Conservation (phyloP, 1,140 invertebrate species). For the Drosophila persimilis region DNA sequence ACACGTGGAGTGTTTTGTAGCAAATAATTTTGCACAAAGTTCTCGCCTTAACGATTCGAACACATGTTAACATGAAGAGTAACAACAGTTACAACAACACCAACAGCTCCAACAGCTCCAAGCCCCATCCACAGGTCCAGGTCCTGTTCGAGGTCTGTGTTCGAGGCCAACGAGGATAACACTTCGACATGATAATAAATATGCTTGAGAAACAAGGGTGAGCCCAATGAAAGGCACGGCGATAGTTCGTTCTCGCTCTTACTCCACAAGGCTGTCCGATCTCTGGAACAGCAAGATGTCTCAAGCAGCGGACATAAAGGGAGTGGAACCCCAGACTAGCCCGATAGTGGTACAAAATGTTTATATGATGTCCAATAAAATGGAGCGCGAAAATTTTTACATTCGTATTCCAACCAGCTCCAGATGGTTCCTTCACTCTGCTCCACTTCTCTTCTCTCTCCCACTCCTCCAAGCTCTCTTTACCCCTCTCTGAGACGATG, state of each 20-base stretch:
- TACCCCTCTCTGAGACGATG: conserved; percentile 1
- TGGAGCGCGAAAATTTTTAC: conserved; percentile 55
- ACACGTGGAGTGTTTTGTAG: conserved; percentile 78
- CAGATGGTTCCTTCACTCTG: conserved; percentile 3
- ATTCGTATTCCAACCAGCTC: conserved; percentile 61
- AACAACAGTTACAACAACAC: conserved; percentile 65
- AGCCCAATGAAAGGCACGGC: conserved; percentile 6
- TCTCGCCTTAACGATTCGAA: conserved; percentile 81
- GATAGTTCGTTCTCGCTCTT: conserved; percentile 3
- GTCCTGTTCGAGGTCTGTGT: background rate
- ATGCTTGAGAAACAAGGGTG: conserved; percentile 38
- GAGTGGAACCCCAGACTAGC: background rate
- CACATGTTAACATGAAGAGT: conserved; percentile 78
- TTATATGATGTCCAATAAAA: conserved; percentile 74
- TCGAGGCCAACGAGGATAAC: conserved; percentile 72
- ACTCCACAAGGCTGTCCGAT: background rate
- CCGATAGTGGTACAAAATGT: conserved; percentile 27
- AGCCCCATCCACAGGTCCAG: conserved; percentile 8
- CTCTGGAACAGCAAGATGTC: too few species aligned
- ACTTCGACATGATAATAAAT: conserved; percentile 80
- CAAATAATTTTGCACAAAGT: conserved; percentile 81
- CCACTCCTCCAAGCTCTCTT: too few species aligned
- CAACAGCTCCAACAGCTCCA: conserved; percentile 48
- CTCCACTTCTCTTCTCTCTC: background rate
- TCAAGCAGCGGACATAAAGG: too few species aligned